A percentile compares a stretch with the other conserved stretches of the same genome.
Conservation (phyloP, 2,797 vertebrate species). For the Scarus forsteni region DNA sequence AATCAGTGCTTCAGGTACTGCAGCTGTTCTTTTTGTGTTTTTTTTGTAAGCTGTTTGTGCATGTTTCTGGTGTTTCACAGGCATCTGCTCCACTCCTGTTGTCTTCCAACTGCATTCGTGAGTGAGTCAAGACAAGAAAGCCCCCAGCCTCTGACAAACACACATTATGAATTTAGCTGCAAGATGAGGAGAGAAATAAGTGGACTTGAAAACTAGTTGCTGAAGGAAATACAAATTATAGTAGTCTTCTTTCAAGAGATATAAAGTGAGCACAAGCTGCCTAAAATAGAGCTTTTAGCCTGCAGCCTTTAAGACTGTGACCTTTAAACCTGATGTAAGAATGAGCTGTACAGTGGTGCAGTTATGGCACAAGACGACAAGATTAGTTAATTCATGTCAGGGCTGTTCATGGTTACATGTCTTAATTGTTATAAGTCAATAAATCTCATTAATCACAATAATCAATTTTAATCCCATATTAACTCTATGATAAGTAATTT, state of each 20-base stretch:
- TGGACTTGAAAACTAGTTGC: conserved; percentile 43
- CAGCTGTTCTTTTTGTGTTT: conserved; percentile 65
- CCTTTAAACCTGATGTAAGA: conserved; percentile 25
- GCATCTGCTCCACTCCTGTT: conserved; percentile 53
- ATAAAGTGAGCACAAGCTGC: conserved; percentile 24
- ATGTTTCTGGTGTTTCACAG: conserved; percentile 20
- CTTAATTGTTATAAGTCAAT: too few species aligned
- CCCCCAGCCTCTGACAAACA: conserved; percentile 33
- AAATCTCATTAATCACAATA: too few species aligned
- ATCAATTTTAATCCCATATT: too few species aligned
- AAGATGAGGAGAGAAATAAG: conserved; percentile 21
- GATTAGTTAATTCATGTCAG: too few species aligned
- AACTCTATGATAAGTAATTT: not conserved
- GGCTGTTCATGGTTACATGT: too few species aligned
- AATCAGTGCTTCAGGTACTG: conserved; percentile 59
- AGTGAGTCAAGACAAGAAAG: conserved; percentile 42
- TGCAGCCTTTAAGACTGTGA: conserved; percentile 26
- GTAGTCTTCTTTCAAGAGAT: conserved; percentile 32
- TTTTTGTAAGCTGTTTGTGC: conserved; percentile 35
- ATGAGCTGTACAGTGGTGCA: conserved; percentile 7
- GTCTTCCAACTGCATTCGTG: conserved; percentile 26
- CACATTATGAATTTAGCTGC: conserved; percentile 21
- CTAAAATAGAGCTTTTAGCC: conserved; percentile 38
- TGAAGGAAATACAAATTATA: conserved; percentile 34
- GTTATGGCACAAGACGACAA: not conserved